Base-by-base conservation (phyloP, 1,140 invertebrate genomes). In the Copidosoma floridanum region DNA sequence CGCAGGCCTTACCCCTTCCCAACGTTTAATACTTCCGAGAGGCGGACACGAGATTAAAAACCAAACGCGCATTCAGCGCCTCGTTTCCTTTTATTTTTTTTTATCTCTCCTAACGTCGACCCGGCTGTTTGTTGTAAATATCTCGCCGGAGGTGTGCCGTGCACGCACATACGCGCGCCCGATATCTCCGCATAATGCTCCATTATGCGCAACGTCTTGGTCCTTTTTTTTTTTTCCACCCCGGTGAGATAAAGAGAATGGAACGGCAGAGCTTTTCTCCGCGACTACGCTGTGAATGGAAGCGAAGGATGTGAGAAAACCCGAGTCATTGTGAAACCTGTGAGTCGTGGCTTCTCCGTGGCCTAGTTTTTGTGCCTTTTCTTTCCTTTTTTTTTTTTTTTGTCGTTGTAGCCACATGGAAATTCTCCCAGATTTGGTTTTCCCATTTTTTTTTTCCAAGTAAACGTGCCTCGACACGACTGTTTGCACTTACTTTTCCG, bases 51-150 rank as follows among this genome's bases (percentile, higher is more conserved):
- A n/a, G n/a, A n/a, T n/a, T n/a, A n/a, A n/a, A n/a, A 32, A 32
- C 29, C 29, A 6, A 12, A 32, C 29, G 12, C 29, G 6, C 12
- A 8, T 32, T 32, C 6, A 6, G 29, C 29, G 29, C 29, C 29
- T 32, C 29, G 29, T 32, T 32, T 32, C 10, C 27, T 20, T 43
- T 43, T 43, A 3, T 43, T 26, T 27, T 26, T 46, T 11, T 46
- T 26, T 24, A 26, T 20, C 29, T 6, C 29, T 12, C 29, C 29
- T n/a, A n/a, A n/a, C n/a, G n/a, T n/a, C n/a, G n/a, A 2, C 67
- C 65, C 61, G 65, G 67, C 61, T 74, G 74, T 75, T 75, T 72
- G 68, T 69, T 64, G 71, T 72, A 70, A 75, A 74, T 75, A 73
- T 74, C 72, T 74, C 35, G 38, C 56, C 40, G 44, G 59, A 64